These are phyloP conservation scores for Forbesichthys papilliferus DNA, from an alignment of 2,113 vertebrate species.

Conservation along the genomic window DNA sequence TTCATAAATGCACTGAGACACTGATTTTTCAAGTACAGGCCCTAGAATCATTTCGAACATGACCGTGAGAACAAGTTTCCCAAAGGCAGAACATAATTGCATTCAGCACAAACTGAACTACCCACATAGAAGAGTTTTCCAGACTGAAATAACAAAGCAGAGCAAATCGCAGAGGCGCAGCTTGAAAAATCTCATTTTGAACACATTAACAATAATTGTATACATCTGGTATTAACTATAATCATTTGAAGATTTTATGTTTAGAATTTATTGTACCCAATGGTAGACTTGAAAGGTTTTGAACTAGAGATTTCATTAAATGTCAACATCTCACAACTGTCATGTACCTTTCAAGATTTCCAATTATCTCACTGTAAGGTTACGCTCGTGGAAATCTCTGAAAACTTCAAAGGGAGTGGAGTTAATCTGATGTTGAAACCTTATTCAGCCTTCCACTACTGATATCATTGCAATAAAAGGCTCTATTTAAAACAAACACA, in stretches of 20 bases:
- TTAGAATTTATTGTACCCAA: neutral
- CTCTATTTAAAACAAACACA: neutral
- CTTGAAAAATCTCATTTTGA: no score
- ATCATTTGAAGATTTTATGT: neutral
- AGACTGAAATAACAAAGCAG: no score
- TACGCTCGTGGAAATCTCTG: conserved; percentile 1
- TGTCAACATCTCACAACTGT: neutral
- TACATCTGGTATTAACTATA: neutral
- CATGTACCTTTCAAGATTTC: no score
- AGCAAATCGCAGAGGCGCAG: no score
- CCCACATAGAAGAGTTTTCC: no score
- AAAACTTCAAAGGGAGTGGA: conserved; percentile 2
- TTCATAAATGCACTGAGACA: no score
- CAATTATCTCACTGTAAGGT: neutral
- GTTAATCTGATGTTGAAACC: neutral
- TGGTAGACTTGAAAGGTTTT: neutral
- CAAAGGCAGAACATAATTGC: no score
- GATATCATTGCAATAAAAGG: conserved; percentile 25
- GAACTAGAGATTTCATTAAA: neutral
- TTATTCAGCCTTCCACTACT: conserved; percentile 45
- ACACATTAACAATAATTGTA: neutral
- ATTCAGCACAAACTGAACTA: no score
- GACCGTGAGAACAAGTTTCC: no score
- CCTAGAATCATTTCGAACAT: no score
- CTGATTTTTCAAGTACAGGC: no score